These are phyloP conservation scores for Phenganax subtilis DNA, from an alignment of 92 coral and sea anemone species.

Conservation along the genomic window DNA sequence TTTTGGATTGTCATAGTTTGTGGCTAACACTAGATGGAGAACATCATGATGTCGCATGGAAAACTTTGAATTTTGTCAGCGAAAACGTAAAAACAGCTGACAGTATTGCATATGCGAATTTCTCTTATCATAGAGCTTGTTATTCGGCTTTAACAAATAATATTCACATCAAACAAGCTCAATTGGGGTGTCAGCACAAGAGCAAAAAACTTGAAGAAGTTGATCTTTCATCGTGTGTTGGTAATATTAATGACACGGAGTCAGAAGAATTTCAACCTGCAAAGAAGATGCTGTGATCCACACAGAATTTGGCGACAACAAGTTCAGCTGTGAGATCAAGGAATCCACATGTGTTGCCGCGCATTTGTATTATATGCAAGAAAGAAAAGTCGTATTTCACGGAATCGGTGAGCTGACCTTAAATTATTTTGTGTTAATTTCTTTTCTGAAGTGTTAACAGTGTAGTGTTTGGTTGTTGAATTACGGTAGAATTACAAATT, in stretches of 20 bases:
- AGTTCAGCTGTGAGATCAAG: neutral
- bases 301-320: slow-evolving; percentile 6
- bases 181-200: slow-evolving; percentile 30
- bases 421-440: no score
- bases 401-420: no score
- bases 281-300: slow-evolving; percentile 44
- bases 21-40: no score
- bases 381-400: no score
- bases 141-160: neutral
- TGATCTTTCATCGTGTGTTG: slow-evolving; percentile 34
- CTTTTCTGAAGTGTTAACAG: no score
- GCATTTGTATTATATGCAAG: no score
- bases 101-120: neutral
- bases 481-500: no score
- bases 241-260: slow-evolving; percentile 17
- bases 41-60: no score
- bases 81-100: neutral
- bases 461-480: no score
- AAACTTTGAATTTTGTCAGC: no score
- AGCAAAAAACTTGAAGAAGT: slow-evolving; percentile 12
- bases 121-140: neutral
- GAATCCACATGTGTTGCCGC: neutral
- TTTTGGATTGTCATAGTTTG: no score
- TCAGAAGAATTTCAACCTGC: slow-evolving; percentile 32
- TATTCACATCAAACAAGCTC: neutral